Percentiles rank a stretch among this genome's conserved stretches.
Conservation (phyloP, 2,888 invertebrate genomes). For the Aporophyla lueneburgensis region DNA sequence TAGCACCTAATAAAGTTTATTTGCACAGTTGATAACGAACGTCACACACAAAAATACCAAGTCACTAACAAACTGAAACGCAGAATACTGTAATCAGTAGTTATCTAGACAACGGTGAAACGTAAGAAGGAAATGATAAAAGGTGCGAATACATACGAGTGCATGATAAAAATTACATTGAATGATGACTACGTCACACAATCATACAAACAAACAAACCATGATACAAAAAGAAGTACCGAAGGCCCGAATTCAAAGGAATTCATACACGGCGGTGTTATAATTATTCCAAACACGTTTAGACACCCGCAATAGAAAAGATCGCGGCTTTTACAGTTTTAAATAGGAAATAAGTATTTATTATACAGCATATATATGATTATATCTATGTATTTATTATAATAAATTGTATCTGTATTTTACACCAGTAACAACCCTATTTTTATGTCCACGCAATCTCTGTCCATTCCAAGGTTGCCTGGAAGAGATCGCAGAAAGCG, state of each 20-base stretch:
- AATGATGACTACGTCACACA: conserved; percentile 32
- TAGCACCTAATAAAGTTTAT: conserved; percentile 3
- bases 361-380: too few species aligned
- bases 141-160: conserved; percentile 23
- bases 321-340: not conserved
- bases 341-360: too few species aligned
- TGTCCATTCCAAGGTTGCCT: too few species aligned
- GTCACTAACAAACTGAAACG: not conserved
- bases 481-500: too few species aligned
- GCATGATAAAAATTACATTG: conserved; percentile 18
- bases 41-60: not conserved
- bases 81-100: conserved; percentile 22
- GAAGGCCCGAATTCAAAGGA: conserved; percentile 2
- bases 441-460: too few species aligned
- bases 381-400: too few species aligned
- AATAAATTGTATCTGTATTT: too few species aligned
- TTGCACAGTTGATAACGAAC: not conserved
- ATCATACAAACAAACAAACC: conserved; percentile 19
- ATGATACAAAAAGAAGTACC: not conserved
- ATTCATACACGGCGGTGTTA: too few species aligned
- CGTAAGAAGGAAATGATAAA: conserved; percentile 40
- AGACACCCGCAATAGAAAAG: too few species aligned
- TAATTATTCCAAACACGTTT: not conserved
- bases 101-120: conserved; percentile 25
- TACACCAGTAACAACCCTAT: too few species aligned